Conservation (phyloP, 2,797 vertebrate species). For the Scolopax bukidnonensis region DNA sequence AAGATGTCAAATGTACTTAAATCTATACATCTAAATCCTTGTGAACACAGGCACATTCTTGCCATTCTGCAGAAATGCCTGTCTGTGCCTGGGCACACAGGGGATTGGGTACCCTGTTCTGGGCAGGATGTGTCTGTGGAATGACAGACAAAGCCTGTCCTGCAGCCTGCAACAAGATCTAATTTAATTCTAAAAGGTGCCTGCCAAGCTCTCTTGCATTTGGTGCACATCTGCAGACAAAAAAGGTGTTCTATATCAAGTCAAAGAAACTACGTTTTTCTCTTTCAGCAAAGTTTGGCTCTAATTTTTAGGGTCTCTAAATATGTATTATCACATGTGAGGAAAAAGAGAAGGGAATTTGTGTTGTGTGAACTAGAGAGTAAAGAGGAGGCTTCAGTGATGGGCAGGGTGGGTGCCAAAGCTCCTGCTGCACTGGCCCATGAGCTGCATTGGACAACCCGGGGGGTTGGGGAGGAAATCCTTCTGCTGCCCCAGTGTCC, state of each 20-base stretch:
- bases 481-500: neutral
- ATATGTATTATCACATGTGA: neutral
- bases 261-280: neutral
- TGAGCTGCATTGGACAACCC: rapidly evolving
- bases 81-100: neutral
- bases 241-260: neutral
- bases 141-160: neutral
- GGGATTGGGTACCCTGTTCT: neutral
- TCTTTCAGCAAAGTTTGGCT: neutral
- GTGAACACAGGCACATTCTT: neutral
- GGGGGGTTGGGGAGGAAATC: neutral
- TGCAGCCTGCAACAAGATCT: neutral
- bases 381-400: neutral
- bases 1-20: neutral
- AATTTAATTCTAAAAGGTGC: neutral
- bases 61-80: neutral
- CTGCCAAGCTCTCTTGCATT: neutral
- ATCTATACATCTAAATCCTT: neutral
- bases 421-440: neutral
- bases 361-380: neutral
- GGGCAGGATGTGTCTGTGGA: neutral
- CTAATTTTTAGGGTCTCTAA: neutral
- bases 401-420: neutral
- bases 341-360: neutral
- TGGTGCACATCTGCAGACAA: neutral